These are phyloP conservation scores for Acanthis flammea DNA, from an alignment of 2,797 vertebrate genomes.

Conservation along the genomic window DNA sequence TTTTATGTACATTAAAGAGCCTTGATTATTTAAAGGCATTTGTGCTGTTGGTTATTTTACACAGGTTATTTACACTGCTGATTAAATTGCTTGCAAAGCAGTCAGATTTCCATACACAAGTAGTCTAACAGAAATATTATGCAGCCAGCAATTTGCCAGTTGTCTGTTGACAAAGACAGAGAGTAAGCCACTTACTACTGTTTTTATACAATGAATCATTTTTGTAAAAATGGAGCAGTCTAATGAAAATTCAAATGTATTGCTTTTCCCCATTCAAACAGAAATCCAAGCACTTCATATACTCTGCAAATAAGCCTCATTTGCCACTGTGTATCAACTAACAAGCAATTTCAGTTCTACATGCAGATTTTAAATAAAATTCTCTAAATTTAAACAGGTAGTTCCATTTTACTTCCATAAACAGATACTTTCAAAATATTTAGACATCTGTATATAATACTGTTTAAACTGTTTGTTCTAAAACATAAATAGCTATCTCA, in stretches of 20 bases:
- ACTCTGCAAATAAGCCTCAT: slow-evolving; percentile 55
- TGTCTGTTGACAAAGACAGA: slow-evolving; percentile 68
- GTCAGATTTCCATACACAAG: slow-evolving; percentile 64
- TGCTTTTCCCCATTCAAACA: slow-evolving; percentile 55
- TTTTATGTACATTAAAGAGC: slow-evolving; percentile 49
- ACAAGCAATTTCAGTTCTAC: slow-evolving; percentile 52
- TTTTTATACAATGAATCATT: slow-evolving; percentile 72
- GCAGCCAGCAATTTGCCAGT: slow-evolving; percentile 68
- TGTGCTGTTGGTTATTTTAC: slow-evolving; percentile 45
- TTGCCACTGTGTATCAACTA: slow-evolving; percentile 52
- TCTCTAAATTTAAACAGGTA: slow-evolving; percentile 78
- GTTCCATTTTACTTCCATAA: slow-evolving; percentile 80
- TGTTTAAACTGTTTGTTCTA: slow-evolving; percentile 83
- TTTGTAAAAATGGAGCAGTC: slow-evolving; percentile 63
- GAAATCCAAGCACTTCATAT: slow-evolving; percentile 39
- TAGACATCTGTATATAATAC: slow-evolving; percentile 84
- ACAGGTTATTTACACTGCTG: slow-evolving; percentile 67
- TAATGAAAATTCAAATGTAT: slow-evolving; percentile 73
- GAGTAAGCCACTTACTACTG: slow-evolving; percentile 69
- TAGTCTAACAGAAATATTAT: slow-evolving; percentile 68
- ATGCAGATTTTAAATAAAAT: slow-evolving; percentile 75
- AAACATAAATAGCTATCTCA: slow-evolving; percentile 81
- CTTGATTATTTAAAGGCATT: slow-evolving; percentile 66
- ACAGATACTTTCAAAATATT: slow-evolving; percentile 84
- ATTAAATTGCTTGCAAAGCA: slow-evolving; percentile 70